Base-by-base conservation (phyloP, 1,140 invertebrate genomes). In the Pectinophora gossypiella region DNA sequence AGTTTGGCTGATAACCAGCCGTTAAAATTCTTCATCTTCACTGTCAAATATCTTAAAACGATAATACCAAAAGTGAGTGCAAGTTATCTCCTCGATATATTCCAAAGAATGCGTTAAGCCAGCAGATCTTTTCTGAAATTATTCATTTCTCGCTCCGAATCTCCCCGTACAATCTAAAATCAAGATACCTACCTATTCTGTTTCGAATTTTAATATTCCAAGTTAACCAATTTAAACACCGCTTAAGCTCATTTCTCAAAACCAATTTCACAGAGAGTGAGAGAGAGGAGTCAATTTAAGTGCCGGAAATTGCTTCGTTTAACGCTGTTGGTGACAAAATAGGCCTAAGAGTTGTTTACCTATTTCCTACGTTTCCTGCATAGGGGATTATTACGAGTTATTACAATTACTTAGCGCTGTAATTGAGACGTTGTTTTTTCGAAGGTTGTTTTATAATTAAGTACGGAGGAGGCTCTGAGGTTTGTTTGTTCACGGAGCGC, bases 281-380 rank as follows among this genome's bases (percentile, higher is more conserved):
- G 15, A 48, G 45, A 43, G 61, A 40, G 15, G 63, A 72, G 64
- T 73, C 63, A 68, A 70, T 75, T 75, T 73, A 68, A 67, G 59
- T 59, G 56, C 44, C 56, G 69, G 68, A 79, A 75, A 75, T 73
- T 79, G 64, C 66, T 76, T 76, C 68, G 66, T 75, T 75, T 62
- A 70, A 71, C 59, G 59, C 61, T 60, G 59, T 59, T 65, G 46
- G 58, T 62, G 60, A 70, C 68, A 59, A 72, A 76, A 67, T 61
- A 63, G 51, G 48, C 54, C 59, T 56, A 48, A 64, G 48, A 59
- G 10, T 40, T 53, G 50, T 63, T 59, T 56, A 51, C 51, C 54
- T 60, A 64, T 61, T 67, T 60, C 35, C 18, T 44, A 18, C 36
- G 15, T 15, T 18, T 40, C 16, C 36, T 18, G 7, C 6, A 16